Evolutionary conservation across 1,140 invertebrate genomes (phyloP).

Genomic region (Olivierus martensii): DNA sequence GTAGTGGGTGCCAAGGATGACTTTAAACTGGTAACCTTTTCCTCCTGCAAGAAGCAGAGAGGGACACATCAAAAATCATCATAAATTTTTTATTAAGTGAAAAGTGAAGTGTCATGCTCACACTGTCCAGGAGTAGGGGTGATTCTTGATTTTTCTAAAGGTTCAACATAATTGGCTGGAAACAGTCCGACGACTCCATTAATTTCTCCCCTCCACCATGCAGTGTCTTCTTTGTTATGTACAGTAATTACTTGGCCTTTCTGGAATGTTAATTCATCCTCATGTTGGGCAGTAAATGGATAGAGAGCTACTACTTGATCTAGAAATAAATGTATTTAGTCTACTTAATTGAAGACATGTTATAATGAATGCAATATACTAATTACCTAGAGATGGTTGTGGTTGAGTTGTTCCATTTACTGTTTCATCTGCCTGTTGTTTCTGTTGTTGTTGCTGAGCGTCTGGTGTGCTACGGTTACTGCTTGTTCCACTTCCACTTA

Average conservation of each 20-base stretch:
- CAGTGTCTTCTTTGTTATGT: constrained; percentile 74
- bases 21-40: too few relatives aligned
- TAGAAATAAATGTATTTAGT: too few relatives aligned
- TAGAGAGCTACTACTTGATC: constrained; percentile 85
- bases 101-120: constrained; percentile 1
- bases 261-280: constrained; percentile 84
- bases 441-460: background rate
- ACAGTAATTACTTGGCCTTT: constrained; percentile 84
- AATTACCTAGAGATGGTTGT: too few relatives aligned
- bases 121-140: constrained; percentile 2
- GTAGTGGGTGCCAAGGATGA: too few relatives aligned
- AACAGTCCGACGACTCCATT: constrained; percentile 54
- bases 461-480: constrained; percentile 22
- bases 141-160: constrained; percentile 20
- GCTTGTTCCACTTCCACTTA: constrained; percentile 30
- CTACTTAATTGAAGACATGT: too few relatives aligned
- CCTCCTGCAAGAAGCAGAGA: background rate
- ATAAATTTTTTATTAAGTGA: background rate
- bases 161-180: constrained; percentile 78
- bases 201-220: constrained; percentile 79
- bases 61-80: background rate
- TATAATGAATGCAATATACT: too few relatives aligned
- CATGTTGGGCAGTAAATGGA: constrained; percentile 80
- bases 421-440: too few relatives aligned
- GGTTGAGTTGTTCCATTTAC: too few relatives aligned